Evolutionary conservation across 1,140 invertebrate species (phyloP).

Genomic region (Lepidostoma basale): DNA sequence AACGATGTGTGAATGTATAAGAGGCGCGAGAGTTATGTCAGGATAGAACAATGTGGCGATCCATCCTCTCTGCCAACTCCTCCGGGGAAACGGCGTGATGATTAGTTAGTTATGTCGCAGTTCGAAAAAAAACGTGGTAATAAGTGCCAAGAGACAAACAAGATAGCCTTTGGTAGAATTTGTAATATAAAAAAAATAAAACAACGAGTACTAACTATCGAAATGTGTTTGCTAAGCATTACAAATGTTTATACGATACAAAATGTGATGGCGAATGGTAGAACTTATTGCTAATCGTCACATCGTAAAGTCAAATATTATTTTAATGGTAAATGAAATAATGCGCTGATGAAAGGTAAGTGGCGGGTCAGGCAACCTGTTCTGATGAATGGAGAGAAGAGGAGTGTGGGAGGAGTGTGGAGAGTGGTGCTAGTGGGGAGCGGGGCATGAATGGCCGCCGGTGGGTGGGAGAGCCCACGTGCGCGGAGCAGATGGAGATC

Average conservation of each 20-base stretch:
- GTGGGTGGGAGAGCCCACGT: conserved; percentile 36
- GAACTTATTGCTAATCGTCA: background rate
- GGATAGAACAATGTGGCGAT: too few relatives aligned
- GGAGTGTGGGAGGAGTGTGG: conserved; percentile 9
- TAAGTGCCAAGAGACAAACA: too few relatives aligned
- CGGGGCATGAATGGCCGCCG: conserved; percentile 41
- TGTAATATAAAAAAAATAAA: background rate
- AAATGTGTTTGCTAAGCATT: background rate
- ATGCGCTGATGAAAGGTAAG: background rate
- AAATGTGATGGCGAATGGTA: background rate
- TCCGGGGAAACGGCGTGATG: too few relatives aligned
- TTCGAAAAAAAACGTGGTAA: too few relatives aligned
- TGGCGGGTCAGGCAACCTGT: conserved; percentile 38
- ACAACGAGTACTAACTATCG: background rate
- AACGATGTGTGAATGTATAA: too few relatives aligned
- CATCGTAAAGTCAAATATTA: background rate
- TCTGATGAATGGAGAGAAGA: conserved; percentile 39
- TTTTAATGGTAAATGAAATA: background rate
- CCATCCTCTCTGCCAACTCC: too few relatives aligned
- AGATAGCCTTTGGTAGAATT: background rate
- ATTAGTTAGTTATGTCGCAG: too few relatives aligned
- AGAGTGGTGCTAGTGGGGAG: background rate
- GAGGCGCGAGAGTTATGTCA: too few relatives aligned
- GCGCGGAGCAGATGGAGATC: conserved; percentile 10
- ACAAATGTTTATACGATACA: background rate